These are phyloP conservation scores for Pseudomyrmex gracilis DNA, from an alignment of 1,140 invertebrate species.

Conservation along the genomic window DNA sequence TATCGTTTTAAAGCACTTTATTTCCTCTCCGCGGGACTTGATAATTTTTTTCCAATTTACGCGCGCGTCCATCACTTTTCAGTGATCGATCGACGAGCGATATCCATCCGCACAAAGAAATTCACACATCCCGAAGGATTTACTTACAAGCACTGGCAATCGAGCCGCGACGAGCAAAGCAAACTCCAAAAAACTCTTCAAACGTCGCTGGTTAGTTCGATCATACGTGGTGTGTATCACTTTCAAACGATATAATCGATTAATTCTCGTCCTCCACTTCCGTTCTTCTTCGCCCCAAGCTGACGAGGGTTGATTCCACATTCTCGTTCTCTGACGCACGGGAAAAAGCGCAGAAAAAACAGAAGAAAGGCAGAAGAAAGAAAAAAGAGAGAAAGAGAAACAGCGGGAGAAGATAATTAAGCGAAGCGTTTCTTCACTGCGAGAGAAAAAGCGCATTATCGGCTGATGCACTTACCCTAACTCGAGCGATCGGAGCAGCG, in stretches of 20 bases:
- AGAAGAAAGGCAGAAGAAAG: slow-evolving; percentile 11
- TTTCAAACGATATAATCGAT: slow-evolving; percentile 3
- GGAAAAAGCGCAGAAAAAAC: slow-evolving; percentile 31
- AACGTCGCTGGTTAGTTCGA: background rate
- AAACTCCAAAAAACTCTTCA: slow-evolving; percentile 24
- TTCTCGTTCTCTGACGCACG: background rate
- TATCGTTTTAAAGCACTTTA: too few species aligned
- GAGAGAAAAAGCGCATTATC: background rate
- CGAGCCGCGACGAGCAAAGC: background rate
- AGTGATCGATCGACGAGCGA: background rate
- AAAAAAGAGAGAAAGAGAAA: background rate
- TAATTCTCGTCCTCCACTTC: background rate
- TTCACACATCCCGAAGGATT: slow-evolving; percentile 8
- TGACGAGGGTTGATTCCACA: background rate
- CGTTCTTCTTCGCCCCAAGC: slow-evolving; percentile 1
- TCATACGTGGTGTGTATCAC: background rate
- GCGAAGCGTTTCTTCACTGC: slow-evolving; percentile 45
- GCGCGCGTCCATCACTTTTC: background rate
- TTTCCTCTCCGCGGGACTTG: background rate
- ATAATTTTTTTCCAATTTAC: background rate
- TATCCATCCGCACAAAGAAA: slow-evolving; percentile 20
- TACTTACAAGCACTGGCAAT: slow-evolving; percentile 64
- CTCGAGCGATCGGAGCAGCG: slow-evolving; percentile 81
- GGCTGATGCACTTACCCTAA: slow-evolving; percentile 82
- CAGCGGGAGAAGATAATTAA: background rate